Evolutionary conservation across 2,113 vertebrate genomes (phyloP).

Genomic region (Pelobates fuscus): DNA sequence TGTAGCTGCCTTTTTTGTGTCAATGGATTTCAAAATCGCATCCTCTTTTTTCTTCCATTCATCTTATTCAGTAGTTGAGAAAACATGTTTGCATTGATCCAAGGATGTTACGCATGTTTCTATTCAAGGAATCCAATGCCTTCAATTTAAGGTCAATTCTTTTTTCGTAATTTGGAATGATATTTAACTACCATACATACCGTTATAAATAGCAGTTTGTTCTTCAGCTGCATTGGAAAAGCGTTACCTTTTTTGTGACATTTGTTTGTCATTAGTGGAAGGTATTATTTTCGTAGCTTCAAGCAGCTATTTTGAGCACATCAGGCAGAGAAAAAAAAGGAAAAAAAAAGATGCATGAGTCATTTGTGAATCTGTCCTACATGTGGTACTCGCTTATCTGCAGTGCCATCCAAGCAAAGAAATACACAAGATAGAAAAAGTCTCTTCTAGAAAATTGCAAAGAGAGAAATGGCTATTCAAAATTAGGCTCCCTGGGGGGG

Average conservation of each 20-base stretch:
- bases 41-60: background rate
- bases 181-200: background rate
- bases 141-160: background rate
- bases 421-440: slow-evolving; percentile 26
- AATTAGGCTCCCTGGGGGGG: slow-evolving; percentile 16
- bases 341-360: slow-evolving; percentile 20
- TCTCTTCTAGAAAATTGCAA: slow-evolving; percentile 43
- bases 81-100: background rate
- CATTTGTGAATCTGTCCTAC: slow-evolving; percentile 34
- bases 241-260: slow-evolving; percentile 20
- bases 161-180: background rate
- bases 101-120: background rate
- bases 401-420: slow-evolving; percentile 41
- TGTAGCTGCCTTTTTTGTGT: no score
- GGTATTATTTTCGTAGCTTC: slow-evolving; percentile 19
- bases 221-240: background rate
- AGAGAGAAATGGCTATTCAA: slow-evolving; percentile 32
- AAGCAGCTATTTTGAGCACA: slow-evolving; percentile 44
- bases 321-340: slow-evolving; percentile 24
- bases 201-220: slow-evolving; percentile 1
- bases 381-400: slow-evolving; percentile 42
- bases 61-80: background rate
- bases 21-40: no score
- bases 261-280: slow-evolving; percentile 38
- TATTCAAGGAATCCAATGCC: slow-evolving; percentile 10